Percentiles rank a stretch among this genome's conserved stretches.
Conservation (phyloP, 35 echinoderm and acorn worm genomes). For the Apostichopus californicus region DNA sequence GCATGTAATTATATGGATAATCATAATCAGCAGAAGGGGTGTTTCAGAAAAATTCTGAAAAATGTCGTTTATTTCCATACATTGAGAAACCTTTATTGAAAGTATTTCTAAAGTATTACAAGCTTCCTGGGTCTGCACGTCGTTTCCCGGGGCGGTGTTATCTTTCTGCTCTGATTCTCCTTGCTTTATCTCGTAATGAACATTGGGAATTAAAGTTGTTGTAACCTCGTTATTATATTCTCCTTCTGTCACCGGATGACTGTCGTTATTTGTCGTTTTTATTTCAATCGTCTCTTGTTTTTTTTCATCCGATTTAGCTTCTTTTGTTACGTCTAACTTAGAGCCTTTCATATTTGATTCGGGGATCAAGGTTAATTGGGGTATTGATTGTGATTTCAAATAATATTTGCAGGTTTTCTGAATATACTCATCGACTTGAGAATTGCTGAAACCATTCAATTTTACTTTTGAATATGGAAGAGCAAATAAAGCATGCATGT, state of each 20-base stretch:
- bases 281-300: no score
- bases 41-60: background rate
- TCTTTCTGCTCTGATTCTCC: background rate
- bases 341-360: background rate
- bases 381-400: background rate
- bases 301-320: no score
- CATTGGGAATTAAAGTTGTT: background rate
- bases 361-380: background rate
- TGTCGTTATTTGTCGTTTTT: no score
- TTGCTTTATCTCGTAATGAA: background rate
- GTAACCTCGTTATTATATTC: background rate
- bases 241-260: no score
- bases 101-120: background rate
- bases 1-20: constrained; percentile 25
- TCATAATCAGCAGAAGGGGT: constrained; percentile 36
- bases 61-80: background rate
- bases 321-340: background rate
- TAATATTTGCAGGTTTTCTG: constrained; percentile 13
- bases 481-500: background rate
- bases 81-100: background rate
- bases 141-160: background rate
- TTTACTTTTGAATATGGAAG: background rate
- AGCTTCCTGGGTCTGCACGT: no score
- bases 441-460: background rate
- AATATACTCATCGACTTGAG: background rate